phyloP scores from a whole-genome alignment of 2,888 invertebrate species.

The Toxonevra muliebris region DNA sequence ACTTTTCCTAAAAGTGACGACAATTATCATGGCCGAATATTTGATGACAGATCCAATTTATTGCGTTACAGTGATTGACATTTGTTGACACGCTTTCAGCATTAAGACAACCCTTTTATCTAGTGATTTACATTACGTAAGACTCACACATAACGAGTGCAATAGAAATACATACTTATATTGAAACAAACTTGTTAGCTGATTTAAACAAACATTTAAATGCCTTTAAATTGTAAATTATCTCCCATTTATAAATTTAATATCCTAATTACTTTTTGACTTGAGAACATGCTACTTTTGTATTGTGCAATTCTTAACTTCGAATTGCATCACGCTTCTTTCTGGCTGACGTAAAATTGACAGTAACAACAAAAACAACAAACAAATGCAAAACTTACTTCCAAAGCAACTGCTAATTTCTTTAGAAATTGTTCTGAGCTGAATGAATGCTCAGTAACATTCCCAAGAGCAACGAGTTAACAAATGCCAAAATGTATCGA shows the following conservation, averaged over 20 bases:
- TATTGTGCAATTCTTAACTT: not conserved
- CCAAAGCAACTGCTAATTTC: slow-evolving; percentile 13
- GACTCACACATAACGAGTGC: too few relatives aligned
- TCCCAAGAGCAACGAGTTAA: slow-evolving; percentile 42
- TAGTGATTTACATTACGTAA: not conserved
- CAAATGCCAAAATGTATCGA: slow-evolving; percentile 59
- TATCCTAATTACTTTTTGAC: too few relatives aligned
- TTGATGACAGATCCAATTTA: slow-evolving; percentile 18
- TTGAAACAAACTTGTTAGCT: too few relatives aligned
- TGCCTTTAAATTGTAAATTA: too few relatives aligned
- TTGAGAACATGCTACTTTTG: not conserved
- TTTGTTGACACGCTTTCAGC: slow-evolving; percentile 26
- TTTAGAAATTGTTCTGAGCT: slow-evolving; percentile 4
- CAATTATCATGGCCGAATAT: slow-evolving; percentile 18
- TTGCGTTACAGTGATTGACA: slow-evolving; percentile 27
- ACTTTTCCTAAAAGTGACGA: not conserved
- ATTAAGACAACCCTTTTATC: slow-evolving; percentile 13
- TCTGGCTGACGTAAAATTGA: not conserved
- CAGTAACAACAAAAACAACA: not conserved
- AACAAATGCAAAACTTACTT: slow-evolving; percentile 1
- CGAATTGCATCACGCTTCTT: not conserved
- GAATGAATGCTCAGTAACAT: slow-evolving; percentile 23
- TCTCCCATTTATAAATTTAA: too few relatives aligned
- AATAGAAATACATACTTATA: too few relatives aligned
- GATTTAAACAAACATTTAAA: too few relatives aligned